Base-by-base conservation (phyloP, 2,888 invertebrate genomes). In the Ennomos fuscantarius region DNA sequence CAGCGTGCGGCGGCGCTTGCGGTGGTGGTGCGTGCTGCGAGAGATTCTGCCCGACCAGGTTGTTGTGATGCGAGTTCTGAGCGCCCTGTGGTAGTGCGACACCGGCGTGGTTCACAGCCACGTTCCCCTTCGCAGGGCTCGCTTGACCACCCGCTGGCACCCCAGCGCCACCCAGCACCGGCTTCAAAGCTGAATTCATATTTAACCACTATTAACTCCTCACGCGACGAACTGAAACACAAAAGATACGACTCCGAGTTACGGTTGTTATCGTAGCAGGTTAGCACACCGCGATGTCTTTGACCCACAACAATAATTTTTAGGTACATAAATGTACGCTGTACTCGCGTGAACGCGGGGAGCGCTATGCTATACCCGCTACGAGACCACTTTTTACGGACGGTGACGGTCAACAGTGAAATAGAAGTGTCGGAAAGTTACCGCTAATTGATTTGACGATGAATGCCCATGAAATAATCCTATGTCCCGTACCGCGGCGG, bases 111-210 rank as follows among this genome's bases (percentile, higher is more conserved):
- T 88, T 88, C 43, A 82, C 87, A 65, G 89, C 86, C 59, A 89
- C 89, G 80, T 89, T 90, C 62, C 79, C 88, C 75, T 91, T 90
- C 41, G 90, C 87, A 64, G 89, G 86, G 66, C 87, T 90, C 64
- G 86, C 79, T 76, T 87, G 89, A 54, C 83, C 89, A 57, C 84
- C 92, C 84, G 79, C 87, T 82, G 83, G 84, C 68, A 87, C 87
- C 73, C 87, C 89, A 78, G 90, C 84, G 79, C 93, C 88, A 68
- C 93, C 86, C 74, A 93, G 78, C 76, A 92, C 93, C 81, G 94
- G 93, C 86, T 94, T 94, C 84, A 94, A 82, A 78, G 93, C 93
- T 77, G 94, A 93, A 89, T 93, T 94, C 94, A 94, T 94, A 82
- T 58, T 58, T 53, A 58, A 52, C 56, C 56, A 82, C 87, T 83